phyloP scores from a whole-genome alignment of 92 coral and sea anemone genomes.

The Heliopora coerulea region DNA sequence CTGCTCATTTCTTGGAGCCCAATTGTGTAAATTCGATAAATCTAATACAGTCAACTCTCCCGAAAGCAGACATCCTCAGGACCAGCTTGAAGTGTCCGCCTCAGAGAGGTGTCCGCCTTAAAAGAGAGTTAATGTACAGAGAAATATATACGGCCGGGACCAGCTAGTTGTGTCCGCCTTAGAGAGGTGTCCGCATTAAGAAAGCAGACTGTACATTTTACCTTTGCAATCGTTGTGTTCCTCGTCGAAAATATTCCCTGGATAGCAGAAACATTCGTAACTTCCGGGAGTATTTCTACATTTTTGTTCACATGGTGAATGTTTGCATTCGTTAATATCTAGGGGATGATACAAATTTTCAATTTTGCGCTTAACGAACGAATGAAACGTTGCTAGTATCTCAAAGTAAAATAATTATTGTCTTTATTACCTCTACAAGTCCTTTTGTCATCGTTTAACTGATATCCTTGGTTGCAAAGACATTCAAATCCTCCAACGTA shows the following conservation, averaged over 20 bases:
- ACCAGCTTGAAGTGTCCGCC: too few species aligned
- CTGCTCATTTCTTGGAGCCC: too few species aligned
- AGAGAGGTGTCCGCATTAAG: too few species aligned
- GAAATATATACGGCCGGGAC: too few species aligned
- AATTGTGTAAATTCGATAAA: too few species aligned
- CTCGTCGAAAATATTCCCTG: slow-evolving; percentile 61
- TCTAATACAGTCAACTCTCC: too few species aligned
- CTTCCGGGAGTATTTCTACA: slow-evolving; percentile 74
- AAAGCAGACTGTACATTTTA: too few species aligned
- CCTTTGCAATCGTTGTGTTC: slow-evolving; percentile 63
- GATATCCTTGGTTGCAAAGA: slow-evolving; percentile 64
- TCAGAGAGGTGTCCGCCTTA: too few species aligned
- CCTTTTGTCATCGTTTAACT: slow-evolving; percentile 65
- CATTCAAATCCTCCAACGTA: slow-evolving; percentile 70
- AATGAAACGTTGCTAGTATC: too few species aligned
- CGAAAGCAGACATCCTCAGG: too few species aligned
- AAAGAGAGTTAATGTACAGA: too few species aligned
- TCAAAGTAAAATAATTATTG: not conserved
- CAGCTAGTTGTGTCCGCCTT: too few species aligned
- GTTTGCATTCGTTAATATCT: slow-evolving; percentile 76
- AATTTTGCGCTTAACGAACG: slow-evolving; percentile 7
- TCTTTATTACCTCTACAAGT: slow-evolving; percentile 60
- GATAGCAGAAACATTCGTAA: slow-evolving; percentile 64
- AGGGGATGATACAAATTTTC: not conserved
- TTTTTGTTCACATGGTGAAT: slow-evolving; percentile 61